Base-by-base conservation (phyloP, 2,888 invertebrate species). In the Germaria angustata region DNA sequence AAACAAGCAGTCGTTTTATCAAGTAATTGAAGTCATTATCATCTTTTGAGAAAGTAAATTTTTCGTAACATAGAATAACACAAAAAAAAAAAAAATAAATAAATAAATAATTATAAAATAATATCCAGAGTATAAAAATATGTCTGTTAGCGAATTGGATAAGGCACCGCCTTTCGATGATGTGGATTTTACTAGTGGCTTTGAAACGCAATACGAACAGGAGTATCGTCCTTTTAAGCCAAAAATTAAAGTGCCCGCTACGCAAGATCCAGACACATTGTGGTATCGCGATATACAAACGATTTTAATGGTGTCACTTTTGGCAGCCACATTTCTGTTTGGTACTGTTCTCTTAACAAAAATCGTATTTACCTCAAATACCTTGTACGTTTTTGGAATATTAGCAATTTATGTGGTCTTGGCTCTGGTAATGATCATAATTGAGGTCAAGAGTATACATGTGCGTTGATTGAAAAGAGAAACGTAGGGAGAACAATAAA, bases 161-260 rank as follows among this genome's bases (percentile, higher is more conserved):
- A 80, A 68, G 24, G 9, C 41, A 0, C 7, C 63, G 15, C 24
- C 81, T 2, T 80, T 85, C 8, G 89, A 89, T 72, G 89, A 89
- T 59, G 79, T 88, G 9, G 89, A 89, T 39, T 89, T 89, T 41
- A 87, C 84, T 57, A 89, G 89, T 77, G 89, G 89, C 53, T 89
- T 85, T 71, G 89, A 89, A 84, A 88, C 86, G 13, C 89, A 89
- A 71, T 89, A 89, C 81, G 82, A 75, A 15, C 85, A 88, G 78
- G 89, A 89, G 80, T 90, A 89, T 63, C 87, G 89, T 28, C 88
- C 87, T 0, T 32, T 87, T 2, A 86, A 85, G n/a, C 85, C 85
- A 17, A 76, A 85, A 0, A 77, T 76, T 39, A 59, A 9, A 0
- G 84, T 88, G 6, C 85, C 86, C 2, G 85, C 87, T 2, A 86